Evolutionary conservation across 2,113 vertebrate species (phyloP).

Genomic region (Puffinus mauretanicus): DNA sequence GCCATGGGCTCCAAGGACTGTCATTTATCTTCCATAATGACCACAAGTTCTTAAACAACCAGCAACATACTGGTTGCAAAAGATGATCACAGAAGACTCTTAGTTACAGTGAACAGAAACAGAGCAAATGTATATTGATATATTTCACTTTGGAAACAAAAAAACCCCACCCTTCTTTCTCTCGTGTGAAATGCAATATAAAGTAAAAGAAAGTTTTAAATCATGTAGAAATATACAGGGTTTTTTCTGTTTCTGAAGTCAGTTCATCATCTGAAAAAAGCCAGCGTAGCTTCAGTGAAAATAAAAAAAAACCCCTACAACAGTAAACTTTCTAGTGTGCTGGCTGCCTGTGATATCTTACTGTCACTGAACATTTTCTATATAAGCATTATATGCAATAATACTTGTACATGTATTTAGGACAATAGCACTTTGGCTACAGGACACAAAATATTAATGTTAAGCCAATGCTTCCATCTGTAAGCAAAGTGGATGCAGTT

Average conservation of each 20-base stretch:
- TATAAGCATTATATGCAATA: neutral
- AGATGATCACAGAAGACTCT: conserved; percentile 11
- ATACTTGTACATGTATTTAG: neutral
- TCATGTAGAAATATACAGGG: neutral
- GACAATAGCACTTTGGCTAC: neutral
- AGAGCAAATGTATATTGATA: neutral
- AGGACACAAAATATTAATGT: accelerated
- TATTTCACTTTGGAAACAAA: neutral
- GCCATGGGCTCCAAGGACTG: conserved; percentile 30
- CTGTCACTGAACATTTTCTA: neutral
- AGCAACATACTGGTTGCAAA: neutral
- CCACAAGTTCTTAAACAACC: conserved; percentile 49
- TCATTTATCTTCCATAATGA: conserved; percentile 68
- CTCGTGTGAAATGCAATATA: neutral
- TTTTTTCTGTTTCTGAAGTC: neutral
- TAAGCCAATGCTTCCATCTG: neutral
- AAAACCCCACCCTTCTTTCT: neutral
- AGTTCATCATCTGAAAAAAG: neutral
- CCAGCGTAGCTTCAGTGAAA: neutral
- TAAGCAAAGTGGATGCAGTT: neutral
- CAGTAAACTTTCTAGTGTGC: neutral
- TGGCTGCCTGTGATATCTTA: neutral
- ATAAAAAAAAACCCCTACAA: neutral
- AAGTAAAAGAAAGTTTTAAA: neutral
- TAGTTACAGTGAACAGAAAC: neutral